Evolutionary conservation across 2,888 invertebrate genomes (phyloP).

Genomic region (Leistus spinibarbis): DNA sequence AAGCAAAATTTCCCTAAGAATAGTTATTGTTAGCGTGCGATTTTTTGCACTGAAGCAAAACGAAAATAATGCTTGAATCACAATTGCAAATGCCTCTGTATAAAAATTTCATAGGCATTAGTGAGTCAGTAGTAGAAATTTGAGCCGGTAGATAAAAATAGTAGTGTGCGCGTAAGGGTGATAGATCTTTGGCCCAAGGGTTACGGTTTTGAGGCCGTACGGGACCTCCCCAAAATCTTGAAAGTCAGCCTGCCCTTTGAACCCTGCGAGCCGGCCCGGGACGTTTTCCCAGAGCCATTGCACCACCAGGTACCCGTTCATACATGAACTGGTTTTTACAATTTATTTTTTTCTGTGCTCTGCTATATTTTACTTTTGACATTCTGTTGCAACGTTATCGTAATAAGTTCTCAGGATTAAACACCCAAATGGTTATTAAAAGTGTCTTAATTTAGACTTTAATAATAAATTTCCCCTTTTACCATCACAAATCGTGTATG

Average conservation of each 20-base stretch:
- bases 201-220: slow-evolving; percentile 15
- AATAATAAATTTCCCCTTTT: no score
- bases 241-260: slow-evolving; percentile 23
- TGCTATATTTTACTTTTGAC: neutral
- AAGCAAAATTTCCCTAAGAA: neutral
- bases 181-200: slow-evolving; percentile 10
- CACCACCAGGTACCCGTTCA: neutral
- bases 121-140: neutral
- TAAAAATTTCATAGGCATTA: neutral
- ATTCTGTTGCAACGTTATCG: neutral
- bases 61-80: neutral
- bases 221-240: slow-evolving; percentile 16
- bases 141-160: neutral
- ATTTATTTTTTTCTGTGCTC: neutral
- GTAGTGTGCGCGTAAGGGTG: neutral
- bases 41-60: neutral
- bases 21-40: neutral
- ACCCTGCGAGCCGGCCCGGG: slow-evolving; percentile 12
- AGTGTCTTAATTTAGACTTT: no score
- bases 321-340: neutral
- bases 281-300: slow-evolving; percentile 24
- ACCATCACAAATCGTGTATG: neutral
- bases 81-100: neutral
- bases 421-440: no score
- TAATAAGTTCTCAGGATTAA: neutral